A percentile compares a stretch with the other conserved stretches of the same genome.
These are phyloP conservation scores for Eptesicus fuscus DNA, from an alignment of 2,113 vertebrate genomes.

Conservation along the genomic window DNA sequence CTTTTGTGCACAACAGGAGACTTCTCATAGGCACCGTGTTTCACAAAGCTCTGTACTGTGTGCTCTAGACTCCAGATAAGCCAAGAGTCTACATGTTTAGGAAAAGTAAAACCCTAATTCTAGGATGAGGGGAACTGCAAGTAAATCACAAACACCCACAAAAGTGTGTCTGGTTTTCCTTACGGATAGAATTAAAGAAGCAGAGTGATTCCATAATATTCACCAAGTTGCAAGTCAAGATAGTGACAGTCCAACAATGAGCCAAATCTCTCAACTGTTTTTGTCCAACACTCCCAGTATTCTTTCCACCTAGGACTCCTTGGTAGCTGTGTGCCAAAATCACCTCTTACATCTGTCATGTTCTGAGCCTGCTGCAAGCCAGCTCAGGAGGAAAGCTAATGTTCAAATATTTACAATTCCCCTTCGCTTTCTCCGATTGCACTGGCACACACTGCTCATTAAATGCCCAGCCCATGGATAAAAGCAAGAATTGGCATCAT, in stretches of 20 bases:
- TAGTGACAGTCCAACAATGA: background rate
- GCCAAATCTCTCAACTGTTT: background rate
- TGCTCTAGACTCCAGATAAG: slow-evolving; percentile 74
- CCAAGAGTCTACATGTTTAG: background rate
- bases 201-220: background rate
- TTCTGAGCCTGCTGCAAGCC: background rate
- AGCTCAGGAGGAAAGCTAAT: background rate
- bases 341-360: background rate
- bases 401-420: background rate
- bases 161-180: background rate
- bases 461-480: background rate
- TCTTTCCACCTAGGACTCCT: background rate
- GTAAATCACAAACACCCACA: background rate
- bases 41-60: slow-evolving; percentile 90
- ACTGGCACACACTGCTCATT: background rate
- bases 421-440: background rate
- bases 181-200: background rate
- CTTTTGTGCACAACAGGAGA: slow-evolving; percentile 80
- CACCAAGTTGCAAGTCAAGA: background rate
- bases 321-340: background rate
- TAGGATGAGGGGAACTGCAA: background rate
- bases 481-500: background rate
- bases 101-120: background rate
- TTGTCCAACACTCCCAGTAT: background rate
- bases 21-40: slow-evolving; percentile 91